phyloP scores from a whole-genome alignment of 2,113 vertebrate genomes.

The Corythoichthys intestinalis region DNA sequence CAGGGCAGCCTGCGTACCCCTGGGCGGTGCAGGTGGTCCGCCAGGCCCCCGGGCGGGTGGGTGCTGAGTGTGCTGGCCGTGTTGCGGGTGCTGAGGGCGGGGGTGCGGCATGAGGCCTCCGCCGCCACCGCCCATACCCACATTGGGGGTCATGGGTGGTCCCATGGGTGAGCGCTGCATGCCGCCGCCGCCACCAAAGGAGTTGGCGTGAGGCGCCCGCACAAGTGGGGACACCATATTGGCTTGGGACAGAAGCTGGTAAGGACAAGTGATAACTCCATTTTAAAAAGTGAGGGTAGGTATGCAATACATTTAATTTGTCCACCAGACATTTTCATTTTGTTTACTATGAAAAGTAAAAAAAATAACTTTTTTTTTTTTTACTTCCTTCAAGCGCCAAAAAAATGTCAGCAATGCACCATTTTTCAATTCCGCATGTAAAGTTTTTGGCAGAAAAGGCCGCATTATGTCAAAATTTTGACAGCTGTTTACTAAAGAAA shows the following conservation, averaged over 20 bases:
- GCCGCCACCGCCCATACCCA: slow-evolving; percentile 74
- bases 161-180: slow-evolving; percentile 85
- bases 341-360: too few species aligned
- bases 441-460: too few species aligned
- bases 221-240: slow-evolving; percentile 93
- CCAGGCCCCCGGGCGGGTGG: slow-evolving; percentile 81
- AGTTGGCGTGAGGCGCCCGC: slow-evolving; percentile 88
- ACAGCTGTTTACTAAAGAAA: too few species aligned
- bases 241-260: slow-evolving; percentile 92
- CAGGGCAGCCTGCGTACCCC: slow-evolving; percentile 83
- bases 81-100: slow-evolving; percentile 77
- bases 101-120: slow-evolving; percentile 93
- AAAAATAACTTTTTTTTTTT: too few species aligned
- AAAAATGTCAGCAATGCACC: too few species aligned
- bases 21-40: slow-evolving; percentile 80
- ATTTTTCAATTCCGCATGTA: too few species aligned
- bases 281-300: not conserved
- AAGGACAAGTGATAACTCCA: not conserved
- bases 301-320: too few species aligned
- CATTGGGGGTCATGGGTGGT: slow-evolving; percentile 78
- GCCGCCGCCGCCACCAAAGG: slow-evolving; percentile 83
- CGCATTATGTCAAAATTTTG: too few species aligned
- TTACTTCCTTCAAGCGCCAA: too few species aligned
- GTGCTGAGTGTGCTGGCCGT: slow-evolving; percentile 70
- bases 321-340: too few species aligned